Evolutionary conservation across 2,888 invertebrate species (phyloP), one percentile per base, ranked within the genome.

Genomic region (Synanthedon vespiformis): DNA sequence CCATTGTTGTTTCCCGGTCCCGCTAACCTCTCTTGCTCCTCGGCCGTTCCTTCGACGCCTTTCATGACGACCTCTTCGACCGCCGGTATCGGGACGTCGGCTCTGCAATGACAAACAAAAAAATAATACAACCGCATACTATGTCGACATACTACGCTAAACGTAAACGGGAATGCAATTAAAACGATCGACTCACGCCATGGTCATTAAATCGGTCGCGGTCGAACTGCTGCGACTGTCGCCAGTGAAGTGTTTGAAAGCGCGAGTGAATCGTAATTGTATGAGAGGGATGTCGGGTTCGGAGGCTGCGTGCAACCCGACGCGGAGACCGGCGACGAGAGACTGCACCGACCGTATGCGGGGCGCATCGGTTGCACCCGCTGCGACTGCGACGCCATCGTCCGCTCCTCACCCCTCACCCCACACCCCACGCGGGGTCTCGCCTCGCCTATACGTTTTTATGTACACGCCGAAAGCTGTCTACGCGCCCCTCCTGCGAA

Each of bases 1-100:
- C 96, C 96, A 81, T 95, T 96, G 65, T 89, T 90, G 60, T 91
- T 89, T 57, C 85, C 86, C 53, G 82, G 13, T 16, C 18, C 77
- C 55, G 86, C 86, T 63, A 86, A 63, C 58, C 84, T 74, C 69
- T 86, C 86, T 63, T 86, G 87, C 71, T 87, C 87, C 66, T 87
- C 87, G 61, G 86, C 76, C 63, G 87, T 87, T 61, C 77, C 87
- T 67, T 87, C 86, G 57, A 80, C 85, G 67, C 85, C 84, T 75
- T 83, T 87, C 87, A 87, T 87, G 67, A 74, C 81, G 71, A 70
- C 74, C 72, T 72, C 76, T 65, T 77, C 80, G 64, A 71, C 72
- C 67, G 72, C 70, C 84, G 80, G 73, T 68, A 70, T 74, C 68
- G 75, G 72, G 67, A 68, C 73, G 61, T 72, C 74, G 63, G 77